Conservation (phyloP, 2,888 invertebrate genomes). For the Platerodrilus igneus region DNA sequence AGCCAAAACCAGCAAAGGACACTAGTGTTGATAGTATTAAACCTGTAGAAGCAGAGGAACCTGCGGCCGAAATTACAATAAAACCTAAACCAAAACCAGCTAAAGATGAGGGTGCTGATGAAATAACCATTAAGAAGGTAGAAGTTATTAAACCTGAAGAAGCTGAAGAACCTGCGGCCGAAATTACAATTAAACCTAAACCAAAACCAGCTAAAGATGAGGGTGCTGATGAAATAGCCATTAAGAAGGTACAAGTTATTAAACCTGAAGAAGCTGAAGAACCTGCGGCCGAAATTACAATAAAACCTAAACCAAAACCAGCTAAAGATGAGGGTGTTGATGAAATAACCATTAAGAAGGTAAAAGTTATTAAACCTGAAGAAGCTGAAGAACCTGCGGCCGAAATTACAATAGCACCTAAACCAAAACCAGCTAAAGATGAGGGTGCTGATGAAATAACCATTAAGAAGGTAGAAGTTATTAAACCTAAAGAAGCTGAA, state of each 20-base stretch:
- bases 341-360: conserved; percentile 26
- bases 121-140: conserved; percentile 17
- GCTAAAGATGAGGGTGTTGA: conserved; percentile 3
- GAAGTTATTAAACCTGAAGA: conserved; percentile 27
- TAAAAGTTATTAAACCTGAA: conserved; percentile 19
- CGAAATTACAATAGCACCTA: conserved; percentile 33
- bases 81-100: conserved; percentile 31
- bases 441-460: conserved; percentile 34
- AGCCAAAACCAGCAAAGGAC: too few species aligned
- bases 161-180: conserved; percentile 33
- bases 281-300: conserved; percentile 17
- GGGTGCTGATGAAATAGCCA: conserved; percentile 47
- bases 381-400: conserved; percentile 40
- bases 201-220: conserved; percentile 39
- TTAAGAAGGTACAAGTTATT: conserved; percentile 39
- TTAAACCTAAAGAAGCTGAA: conserved; percentile 25
- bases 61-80: conserved; percentile 25
- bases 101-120: conserved; percentile 20
- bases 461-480: conserved; percentile 12
- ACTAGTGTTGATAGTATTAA: too few species aligned
- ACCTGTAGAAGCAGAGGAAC: conserved; percentile 46
- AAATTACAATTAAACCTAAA: conserved; percentile 30
- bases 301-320: conserved; percentile 18
- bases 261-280: conserved; percentile 30
- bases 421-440: conserved; percentile 31